Conservation (phyloP, 2,113 vertebrate species). For the Elaphurus davidianus region DNA sequence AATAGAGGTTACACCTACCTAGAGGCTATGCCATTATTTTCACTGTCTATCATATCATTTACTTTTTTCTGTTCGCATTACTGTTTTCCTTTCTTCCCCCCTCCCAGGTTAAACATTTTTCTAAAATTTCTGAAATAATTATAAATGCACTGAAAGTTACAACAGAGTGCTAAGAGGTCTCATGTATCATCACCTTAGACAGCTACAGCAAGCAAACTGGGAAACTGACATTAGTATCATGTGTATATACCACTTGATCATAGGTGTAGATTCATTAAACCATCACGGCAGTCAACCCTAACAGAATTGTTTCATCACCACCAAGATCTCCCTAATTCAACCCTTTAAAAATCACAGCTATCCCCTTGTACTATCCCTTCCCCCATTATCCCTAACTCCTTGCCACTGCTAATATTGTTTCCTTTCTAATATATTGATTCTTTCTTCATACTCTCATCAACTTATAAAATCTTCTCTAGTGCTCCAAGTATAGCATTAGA, state of each 20-base stretch:
- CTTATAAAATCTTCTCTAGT: background rate
- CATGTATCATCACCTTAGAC: background rate
- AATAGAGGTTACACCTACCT: background rate
- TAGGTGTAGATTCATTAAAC: background rate
- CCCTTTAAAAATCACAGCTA: background rate
- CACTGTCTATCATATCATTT: background rate
- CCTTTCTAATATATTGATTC: background rate
- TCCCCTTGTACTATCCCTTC: background rate
- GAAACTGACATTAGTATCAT: fast-evolving
- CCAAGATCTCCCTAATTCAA: no score
- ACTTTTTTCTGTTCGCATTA: background rate
- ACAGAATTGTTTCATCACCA: background rate
- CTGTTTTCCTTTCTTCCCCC: background rate
- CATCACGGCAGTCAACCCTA: no score
- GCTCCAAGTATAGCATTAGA: background rate
- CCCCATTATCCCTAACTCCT: background rate
- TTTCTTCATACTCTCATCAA: background rate
- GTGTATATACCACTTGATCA: background rate
- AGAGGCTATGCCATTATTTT: background rate
- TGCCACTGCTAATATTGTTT: background rate
- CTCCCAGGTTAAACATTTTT: background rate
- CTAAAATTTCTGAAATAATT: background rate
- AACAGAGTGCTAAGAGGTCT: background rate
- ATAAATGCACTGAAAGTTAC: background rate
- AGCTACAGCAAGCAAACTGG: background rate